Evolutionary conservation across 2,888 invertebrate species (phyloP), one percentile per base, ranked within the genome.

Genomic region (Pristionchus arcanus): DNA sequence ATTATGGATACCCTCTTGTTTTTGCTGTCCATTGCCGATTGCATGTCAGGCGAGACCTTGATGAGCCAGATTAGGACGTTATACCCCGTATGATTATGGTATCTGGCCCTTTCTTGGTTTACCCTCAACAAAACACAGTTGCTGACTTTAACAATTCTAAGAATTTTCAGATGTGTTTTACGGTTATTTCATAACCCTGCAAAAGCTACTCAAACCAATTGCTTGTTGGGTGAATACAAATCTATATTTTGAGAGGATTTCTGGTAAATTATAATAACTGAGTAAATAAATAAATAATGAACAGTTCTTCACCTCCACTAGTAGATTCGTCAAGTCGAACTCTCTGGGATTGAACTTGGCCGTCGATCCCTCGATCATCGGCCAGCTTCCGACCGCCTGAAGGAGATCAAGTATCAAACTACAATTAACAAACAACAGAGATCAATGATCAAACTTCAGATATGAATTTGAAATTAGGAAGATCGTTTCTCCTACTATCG

Each of bases 311-410:
- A 93, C 91, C 89, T 94, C 92, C 81, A 93, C 92, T 19, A 95
- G 84, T 87, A 92, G 91, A 91, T 94, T 81, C 37, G 93, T 93
- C 37, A 93, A 77, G 83, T 93, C 94, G 89, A 93, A 93, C 31
- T 92, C 90, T 28, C 90, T 88, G 7, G 90, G 88, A 3, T 68
- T 83, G 94, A 94, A 93, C 74, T 92, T 91, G 37, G 90, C 81
- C n/a, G 90, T 66, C 7, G 83, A 25, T 3, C 91, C 91, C 66
- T 91, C 90, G 89, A 95, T 91, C 88, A 95, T 93, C 66, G 95
- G 95, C 94, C 94, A 95, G 88, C 92, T 92, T 31, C 94, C 93
- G 66, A 92, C 91, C 25, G 88, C 90, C 91, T 91, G 71, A 74
- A 16, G 49, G 13, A 42, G 42, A 42, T 77, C 86, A 63, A 86